Conservation (phyloP, 1,140 invertebrate species). For the Drosophila repleta region DNA sequence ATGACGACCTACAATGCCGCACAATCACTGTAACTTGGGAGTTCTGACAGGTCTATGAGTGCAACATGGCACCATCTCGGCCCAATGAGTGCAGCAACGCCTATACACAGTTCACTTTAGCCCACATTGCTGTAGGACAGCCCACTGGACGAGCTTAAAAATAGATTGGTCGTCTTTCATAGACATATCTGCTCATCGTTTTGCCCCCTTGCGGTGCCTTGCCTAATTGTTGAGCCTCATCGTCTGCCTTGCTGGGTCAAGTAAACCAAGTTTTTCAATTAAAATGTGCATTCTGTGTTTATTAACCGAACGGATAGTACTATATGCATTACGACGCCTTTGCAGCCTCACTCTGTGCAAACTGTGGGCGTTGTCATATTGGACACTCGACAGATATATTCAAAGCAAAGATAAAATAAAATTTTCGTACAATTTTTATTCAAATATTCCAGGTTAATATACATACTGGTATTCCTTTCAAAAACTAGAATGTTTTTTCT, state of each 20-base stretch:
- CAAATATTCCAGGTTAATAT: not conserved
- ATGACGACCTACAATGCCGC: slow-evolving; percentile 39
- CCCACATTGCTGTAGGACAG: slow-evolving; percentile 43
- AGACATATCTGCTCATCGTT: slow-evolving; percentile 15
- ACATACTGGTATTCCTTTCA: not conserved
- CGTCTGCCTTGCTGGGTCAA: slow-evolving; percentile 29
- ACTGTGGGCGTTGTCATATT: slow-evolving; percentile 25
- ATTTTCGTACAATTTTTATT: too few species aligned
- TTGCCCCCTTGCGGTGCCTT: slow-evolving; percentile 16
- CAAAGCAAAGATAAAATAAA: not conserved
- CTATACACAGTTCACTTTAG: slow-evolving; percentile 55
- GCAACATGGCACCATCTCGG: slow-evolving; percentile 42
- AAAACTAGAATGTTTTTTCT: not conserved
- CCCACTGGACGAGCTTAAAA: slow-evolving; percentile 63
- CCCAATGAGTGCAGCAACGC: slow-evolving; percentile 33
- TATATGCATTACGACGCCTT: slow-evolving; percentile 10
- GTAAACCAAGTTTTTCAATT: not conserved
- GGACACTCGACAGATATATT: slow-evolving; percentile 10
- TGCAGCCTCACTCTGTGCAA: not conserved
- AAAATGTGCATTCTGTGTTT: slow-evolving; percentile 1
- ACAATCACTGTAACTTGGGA: slow-evolving; percentile 57
- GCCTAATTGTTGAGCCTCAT: slow-evolving; percentile 63
- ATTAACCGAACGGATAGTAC: not conserved
- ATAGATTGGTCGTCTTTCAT: slow-evolving; percentile 38
- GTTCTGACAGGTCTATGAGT: slow-evolving; percentile 23